phyloP scores from a whole-genome alignment of 1,140 invertebrate species.

The Drosophila sp. region DNA sequence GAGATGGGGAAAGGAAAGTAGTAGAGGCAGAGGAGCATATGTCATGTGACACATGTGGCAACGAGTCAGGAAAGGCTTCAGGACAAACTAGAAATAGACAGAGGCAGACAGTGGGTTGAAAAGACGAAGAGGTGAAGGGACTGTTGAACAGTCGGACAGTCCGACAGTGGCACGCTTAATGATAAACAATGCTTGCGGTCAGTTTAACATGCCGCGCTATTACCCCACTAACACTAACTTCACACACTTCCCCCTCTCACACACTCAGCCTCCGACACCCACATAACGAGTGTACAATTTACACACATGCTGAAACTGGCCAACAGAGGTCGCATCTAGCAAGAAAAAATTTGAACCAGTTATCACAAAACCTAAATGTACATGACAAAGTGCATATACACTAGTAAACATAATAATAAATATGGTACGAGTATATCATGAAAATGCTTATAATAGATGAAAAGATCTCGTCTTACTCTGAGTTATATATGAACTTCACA shows the following conservation, averaged over 20 bases:
- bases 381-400: constrained; percentile 2
- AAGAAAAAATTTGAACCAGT: constrained; percentile 39
- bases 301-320: constrained; percentile 69
- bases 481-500: too few species aligned
- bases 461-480: too few species aligned
- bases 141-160: not conserved
- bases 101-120: not conserved
- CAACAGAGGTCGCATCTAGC: constrained; percentile 42
- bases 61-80: constrained; percentile 32
- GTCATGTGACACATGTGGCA: constrained; percentile 75
- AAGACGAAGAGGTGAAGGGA: not conserved
- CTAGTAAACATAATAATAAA: not conserved
- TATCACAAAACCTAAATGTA: not conserved
- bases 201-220: constrained; percentile 83
- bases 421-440: not conserved
- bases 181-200: constrained; percentile 84
- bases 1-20: constrained; percentile 5
- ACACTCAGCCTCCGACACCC: constrained; percentile 30
- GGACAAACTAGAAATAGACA: constrained; percentile 18
- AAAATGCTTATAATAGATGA: not conserved
- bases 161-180: constrained; percentile 63
- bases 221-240: constrained; percentile 68
- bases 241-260: not conserved
- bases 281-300: constrained; percentile 81
- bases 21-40: constrained; percentile 59